These are phyloP conservation scores for Pandion haliaetus DNA, from an alignment of 2,113 vertebrate species.

Conservation along the genomic window DNA sequence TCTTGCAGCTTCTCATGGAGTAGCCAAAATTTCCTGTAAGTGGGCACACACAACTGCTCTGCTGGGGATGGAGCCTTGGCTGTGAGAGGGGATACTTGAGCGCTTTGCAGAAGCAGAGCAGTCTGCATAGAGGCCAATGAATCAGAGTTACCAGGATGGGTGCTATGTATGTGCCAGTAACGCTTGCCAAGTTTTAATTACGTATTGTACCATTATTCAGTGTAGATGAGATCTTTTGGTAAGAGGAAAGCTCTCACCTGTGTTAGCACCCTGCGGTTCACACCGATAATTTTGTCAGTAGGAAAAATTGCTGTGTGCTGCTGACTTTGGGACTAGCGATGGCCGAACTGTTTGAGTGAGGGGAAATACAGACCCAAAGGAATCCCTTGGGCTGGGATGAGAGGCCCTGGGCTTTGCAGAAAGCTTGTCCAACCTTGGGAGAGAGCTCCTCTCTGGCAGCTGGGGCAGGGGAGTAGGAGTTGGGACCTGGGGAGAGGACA, in stretches of 20 bases:
- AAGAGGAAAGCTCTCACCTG: neutral
- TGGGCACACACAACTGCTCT: neutral
- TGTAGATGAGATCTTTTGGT: neutral
- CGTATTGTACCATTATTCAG: neutral
- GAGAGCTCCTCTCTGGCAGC: neutral
- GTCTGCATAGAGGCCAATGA: accelerated
- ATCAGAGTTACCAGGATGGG: neutral
- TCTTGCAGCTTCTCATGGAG: neutral
- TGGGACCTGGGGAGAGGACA: neutral
- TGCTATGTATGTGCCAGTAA: neutral
- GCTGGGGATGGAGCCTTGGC: accelerated
- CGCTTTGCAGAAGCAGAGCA: neutral
- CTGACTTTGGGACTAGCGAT: neutral
- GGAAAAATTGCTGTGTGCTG: neutral
- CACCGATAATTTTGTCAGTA: neutral
- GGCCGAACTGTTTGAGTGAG: neutral
- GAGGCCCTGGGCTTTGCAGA: neutral
- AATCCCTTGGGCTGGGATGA: neutral
- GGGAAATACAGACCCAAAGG: neutral
- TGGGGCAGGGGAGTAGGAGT: neutral
- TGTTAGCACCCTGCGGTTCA: neutral
- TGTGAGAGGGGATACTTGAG: neutral
- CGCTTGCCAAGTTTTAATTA: neutral
- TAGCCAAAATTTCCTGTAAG: neutral
- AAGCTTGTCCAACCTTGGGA: neutral